Percentiles rank a stretch among this genome's conserved stretches.
These are phyloP conservation scores for Pavo muticus DNA, from an alignment of 2,113 vertebrate species.

Conservation along the genomic window DNA sequence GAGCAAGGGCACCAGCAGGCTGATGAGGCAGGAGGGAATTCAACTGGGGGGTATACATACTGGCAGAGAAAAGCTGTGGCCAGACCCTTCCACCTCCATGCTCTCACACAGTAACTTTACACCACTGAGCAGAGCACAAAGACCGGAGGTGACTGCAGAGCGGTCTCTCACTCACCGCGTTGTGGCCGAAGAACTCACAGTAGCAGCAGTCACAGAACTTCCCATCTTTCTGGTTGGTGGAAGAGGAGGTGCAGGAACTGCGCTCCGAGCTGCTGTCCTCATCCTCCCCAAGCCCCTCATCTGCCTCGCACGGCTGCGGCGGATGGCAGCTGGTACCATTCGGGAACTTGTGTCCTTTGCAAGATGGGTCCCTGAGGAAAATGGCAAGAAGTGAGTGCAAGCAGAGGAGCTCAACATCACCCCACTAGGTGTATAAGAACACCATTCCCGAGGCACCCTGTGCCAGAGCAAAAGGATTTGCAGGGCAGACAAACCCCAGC, in stretches of 20 bases:
- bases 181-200: conserved; percentile 99
- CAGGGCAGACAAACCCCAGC: background rate
- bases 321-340: conserved; percentile 91
- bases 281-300: conserved; percentile 92
- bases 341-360: conserved; percentile 95
- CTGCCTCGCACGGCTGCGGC: conserved; percentile 87
- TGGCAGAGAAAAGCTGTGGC: rapidly evolving
- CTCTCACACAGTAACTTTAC: rapidly evolving
- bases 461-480: background rate
- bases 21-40: background rate
- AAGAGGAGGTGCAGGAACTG: conserved; percentile 97
- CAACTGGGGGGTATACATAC: rapidly evolving
- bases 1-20: background rate
- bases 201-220: conserved; percentile 99
- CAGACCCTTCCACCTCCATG: background rate
- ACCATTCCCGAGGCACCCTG: background rate
- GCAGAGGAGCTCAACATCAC: background rate
- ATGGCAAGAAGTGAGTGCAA: background rate
- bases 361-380: conserved; percentile 88
- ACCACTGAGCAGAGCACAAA: rapidly evolving
- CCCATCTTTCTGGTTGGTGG: conserved; percentile 96
- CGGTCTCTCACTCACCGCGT: conserved; percentile 86
- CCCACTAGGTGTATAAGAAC: background rate
- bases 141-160: background rate
- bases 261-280: conserved; percentile 99